Evolutionary conservation across 1,140 invertebrate genomes (phyloP).

Genomic region (Pogonomyrmex barbatus): DNA sequence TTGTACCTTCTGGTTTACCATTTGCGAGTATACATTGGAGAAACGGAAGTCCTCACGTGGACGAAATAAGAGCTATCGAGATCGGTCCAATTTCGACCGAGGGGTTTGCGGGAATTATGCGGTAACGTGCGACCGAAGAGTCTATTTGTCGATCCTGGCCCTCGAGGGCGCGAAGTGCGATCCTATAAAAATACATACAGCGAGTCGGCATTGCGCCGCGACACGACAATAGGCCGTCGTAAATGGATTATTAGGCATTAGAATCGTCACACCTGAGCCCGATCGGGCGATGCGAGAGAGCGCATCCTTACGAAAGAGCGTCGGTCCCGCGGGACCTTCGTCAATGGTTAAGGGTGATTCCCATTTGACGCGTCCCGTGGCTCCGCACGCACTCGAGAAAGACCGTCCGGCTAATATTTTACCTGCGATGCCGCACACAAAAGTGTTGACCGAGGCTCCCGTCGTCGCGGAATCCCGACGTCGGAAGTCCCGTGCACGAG

Average conservation of each 20-base stretch:
- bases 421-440: conserved; percentile 68
- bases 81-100: conserved; percentile 37
- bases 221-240: conserved; percentile 57
- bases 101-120: not conserved
- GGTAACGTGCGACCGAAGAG: not conserved
- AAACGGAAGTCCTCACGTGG: conserved; percentile 16
- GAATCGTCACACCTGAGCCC: conserved; percentile 72
- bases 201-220: not conserved
- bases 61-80: conserved; percentile 34
- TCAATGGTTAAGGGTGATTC: conserved; percentile 55
- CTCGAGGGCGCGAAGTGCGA: conserved; percentile 21
- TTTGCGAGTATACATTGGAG: not conserved
- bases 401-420: conserved; percentile 75
- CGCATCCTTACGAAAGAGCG: conserved; percentile 22
- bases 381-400: conserved; percentile 53
- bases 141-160: conserved; percentile 62
- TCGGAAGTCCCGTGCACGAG: conserved; percentile 43
- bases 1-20: not conserved
- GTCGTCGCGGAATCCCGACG: conserved; percentile 61
- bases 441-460: conserved; percentile 71
- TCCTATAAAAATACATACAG: conserved; percentile 76
- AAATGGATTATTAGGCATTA: conserved; percentile 78
- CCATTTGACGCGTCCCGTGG: conserved; percentile 63
- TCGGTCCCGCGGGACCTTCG: conserved; percentile 55
- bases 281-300: not conserved